A percentile compares a stretch with the other conserved stretches of the same genome.
Conservation (phyloP, 2,113 vertebrate species). For the Rutilus rutilus region DNA sequence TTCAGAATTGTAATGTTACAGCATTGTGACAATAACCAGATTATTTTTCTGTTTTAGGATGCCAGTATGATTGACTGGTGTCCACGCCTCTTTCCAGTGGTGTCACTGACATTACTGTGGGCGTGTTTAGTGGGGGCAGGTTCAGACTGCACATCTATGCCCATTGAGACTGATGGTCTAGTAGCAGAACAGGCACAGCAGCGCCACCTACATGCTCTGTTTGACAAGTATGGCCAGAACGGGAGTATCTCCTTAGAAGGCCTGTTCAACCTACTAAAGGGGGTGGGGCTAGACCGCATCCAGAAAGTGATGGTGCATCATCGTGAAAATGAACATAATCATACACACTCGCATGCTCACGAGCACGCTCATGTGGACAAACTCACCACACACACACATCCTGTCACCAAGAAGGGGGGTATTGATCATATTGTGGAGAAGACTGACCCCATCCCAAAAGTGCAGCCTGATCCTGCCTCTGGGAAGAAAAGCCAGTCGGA, state of each 20-base stretch:
- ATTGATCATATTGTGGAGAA: conserved; percentile 38
- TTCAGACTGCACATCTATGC: conserved; percentile 47
- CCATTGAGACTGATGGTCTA: conserved; percentile 64
- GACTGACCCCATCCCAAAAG: conserved; percentile 29
- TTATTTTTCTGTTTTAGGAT: not conserved
- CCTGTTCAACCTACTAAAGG: conserved; percentile 84
- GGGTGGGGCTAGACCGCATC: conserved; percentile 83
- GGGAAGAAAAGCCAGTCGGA: conserved; percentile 62
- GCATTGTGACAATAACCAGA: not conserved
- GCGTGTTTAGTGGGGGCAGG: not conserved
- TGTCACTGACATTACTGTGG: not conserved
- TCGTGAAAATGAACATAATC: conserved; percentile 54
- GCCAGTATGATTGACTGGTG: conserved; percentile 4
- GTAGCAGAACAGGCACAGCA: conserved; percentile 79
- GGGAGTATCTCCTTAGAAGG: conserved; percentile 87
- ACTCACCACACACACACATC: conserved; percentile 57
- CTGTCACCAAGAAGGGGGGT: conserved; percentile 26
- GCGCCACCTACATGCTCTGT: conserved; percentile 88
- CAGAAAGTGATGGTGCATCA: conserved; percentile 79
- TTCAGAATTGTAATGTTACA: not conserved
- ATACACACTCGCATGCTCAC: conserved; percentile 64
- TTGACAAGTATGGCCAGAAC: conserved; percentile 90
- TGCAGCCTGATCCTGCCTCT: not conserved
- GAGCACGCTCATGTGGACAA: conserved; percentile 53
- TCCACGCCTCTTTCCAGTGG: conserved; percentile 1